phyloP scores from a whole-genome alignment of 2,888 invertebrate genomes.

The Lasioglossum pauxillum region DNA sequence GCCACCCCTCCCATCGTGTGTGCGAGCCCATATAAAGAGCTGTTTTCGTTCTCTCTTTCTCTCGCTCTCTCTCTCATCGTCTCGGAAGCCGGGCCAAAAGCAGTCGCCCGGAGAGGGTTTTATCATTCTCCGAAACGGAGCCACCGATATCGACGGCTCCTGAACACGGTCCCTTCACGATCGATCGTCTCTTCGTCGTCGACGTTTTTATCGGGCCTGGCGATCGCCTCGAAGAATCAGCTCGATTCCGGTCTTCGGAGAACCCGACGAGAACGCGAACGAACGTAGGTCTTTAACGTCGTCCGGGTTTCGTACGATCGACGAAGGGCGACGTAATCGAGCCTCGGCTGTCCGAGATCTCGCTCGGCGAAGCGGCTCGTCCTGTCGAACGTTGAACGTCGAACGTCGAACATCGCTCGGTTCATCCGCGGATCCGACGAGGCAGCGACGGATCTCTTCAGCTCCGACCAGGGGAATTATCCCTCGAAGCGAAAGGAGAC shows the following conservation, averaged over 20 bases:
- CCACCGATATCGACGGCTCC: conserved; percentile 31
- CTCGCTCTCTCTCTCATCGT: neutral
- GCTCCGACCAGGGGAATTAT: neutral
- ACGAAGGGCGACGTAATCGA: conserved; percentile 69
- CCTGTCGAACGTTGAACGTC: conserved; percentile 35
- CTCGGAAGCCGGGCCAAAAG: conserved; percentile 19
- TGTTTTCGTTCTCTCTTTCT: conserved; percentile 45
- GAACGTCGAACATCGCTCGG: conserved; percentile 5
- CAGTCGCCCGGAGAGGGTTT: conserved; percentile 24
- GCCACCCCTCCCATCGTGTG: conserved; percentile 48
- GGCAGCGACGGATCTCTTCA: conserved; percentile 26
- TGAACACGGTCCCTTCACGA: conserved; percentile 4
- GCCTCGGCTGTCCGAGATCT: conserved; percentile 63
- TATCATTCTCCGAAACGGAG: conserved; percentile 54
- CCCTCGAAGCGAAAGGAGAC: conserved; percentile 33
- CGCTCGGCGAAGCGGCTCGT: conserved; percentile 45
- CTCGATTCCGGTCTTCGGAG: neutral
- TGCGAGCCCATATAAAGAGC: conserved; percentile 62
- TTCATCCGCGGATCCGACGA: conserved; percentile 31
- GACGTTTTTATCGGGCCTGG: conserved; percentile 57
- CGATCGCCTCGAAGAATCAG: conserved; percentile 40
- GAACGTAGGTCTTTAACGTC: conserved; percentile 49
- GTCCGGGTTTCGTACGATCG: conserved; percentile 42
- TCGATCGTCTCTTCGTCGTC: conserved; percentile 35
- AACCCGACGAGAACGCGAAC: conserved; percentile 5